These are phyloP conservation scores for Callaeas wilsoni DNA, from an alignment of 2,113 vertebrate genomes.

Conservation along the genomic window DNA sequence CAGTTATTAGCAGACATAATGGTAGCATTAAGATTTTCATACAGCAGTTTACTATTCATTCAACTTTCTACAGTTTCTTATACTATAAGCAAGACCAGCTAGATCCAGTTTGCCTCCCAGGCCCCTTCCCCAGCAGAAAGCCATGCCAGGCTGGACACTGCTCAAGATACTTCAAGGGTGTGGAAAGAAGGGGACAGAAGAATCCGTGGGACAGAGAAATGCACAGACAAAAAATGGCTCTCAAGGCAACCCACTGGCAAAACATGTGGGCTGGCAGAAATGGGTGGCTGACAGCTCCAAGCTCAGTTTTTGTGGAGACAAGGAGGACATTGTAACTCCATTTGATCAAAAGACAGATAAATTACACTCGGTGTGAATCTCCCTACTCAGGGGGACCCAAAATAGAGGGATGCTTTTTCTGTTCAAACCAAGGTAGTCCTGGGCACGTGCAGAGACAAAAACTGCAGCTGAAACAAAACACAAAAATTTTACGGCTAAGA, in stretches of 20 bases:
- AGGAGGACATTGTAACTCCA: not conserved
- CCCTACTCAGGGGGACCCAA: not conserved
- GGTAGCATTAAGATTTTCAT: not conserved
- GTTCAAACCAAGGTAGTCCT: not conserved
- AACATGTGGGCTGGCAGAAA: not conserved
- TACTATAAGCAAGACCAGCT: not conserved
- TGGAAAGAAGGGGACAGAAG: not conserved
- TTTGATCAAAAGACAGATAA: not conserved
- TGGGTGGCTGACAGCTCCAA: not conserved
- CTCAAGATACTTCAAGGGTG: accelerated
- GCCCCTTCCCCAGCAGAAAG: not conserved
- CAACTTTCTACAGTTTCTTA: not conserved
- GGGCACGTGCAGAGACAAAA: not conserved
- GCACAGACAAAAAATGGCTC: not conserved
- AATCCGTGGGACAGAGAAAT: not conserved
- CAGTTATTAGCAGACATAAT: not conserved
- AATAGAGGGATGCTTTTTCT: not conserved
- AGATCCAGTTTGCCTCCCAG: not conserved
- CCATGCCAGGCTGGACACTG: accelerated
- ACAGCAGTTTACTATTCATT: not conserved
- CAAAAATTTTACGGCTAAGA: not conserved
- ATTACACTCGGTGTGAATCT: not conserved
- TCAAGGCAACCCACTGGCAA: not conserved
- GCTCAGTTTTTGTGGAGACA: not conserved
- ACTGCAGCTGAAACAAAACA: not conserved